Evolutionary conservation across 2,113 vertebrate genomes (phyloP).

Genomic region (Menidia beryllina): DNA sequence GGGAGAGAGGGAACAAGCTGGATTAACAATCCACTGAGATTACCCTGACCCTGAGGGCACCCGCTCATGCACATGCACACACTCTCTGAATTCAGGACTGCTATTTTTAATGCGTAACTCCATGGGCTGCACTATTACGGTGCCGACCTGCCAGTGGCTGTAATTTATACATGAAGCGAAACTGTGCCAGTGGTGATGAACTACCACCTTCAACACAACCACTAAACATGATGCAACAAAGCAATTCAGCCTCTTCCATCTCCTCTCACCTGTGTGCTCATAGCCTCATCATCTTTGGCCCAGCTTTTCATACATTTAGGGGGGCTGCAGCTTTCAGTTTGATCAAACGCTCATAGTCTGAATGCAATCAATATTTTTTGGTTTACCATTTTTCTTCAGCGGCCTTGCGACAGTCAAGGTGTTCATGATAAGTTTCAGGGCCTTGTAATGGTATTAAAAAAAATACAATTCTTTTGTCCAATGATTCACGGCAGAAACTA

Average conservation of each 20-base stretch:
- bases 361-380: no score
- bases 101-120: slow-evolving; percentile 53
- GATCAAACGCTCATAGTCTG: no score
- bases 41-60: slow-evolving; percentile 38
- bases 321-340: background rate
- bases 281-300: background rate
- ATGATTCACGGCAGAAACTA: no score
- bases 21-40: slow-evolving; percentile 69
- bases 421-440: no score
- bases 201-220: slow-evolving; percentile 35
- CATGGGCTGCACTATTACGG: slow-evolving; percentile 35
- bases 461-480: no score
- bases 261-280: slow-evolving; percentile 13
- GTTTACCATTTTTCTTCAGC: no score
- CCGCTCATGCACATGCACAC: slow-evolving; percentile 5
- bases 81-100: slow-evolving; percentile 23
- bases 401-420: no score
- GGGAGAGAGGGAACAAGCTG: slow-evolving; percentile 62
- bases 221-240: slow-evolving; percentile 56
- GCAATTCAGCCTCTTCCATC: slow-evolving; percentile 20
- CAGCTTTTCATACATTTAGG: slow-evolving; percentile 10
- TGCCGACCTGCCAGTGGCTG: slow-evolving; percentile 12
- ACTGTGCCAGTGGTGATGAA: slow-evolving; percentile 47
- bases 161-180: slow-evolving; percentile 52
- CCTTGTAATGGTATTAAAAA: no score